Evolutionary conservation across 2,797 vertebrate species (phyloP).

Genomic region (Hypotaenidia okinawae): DNA sequence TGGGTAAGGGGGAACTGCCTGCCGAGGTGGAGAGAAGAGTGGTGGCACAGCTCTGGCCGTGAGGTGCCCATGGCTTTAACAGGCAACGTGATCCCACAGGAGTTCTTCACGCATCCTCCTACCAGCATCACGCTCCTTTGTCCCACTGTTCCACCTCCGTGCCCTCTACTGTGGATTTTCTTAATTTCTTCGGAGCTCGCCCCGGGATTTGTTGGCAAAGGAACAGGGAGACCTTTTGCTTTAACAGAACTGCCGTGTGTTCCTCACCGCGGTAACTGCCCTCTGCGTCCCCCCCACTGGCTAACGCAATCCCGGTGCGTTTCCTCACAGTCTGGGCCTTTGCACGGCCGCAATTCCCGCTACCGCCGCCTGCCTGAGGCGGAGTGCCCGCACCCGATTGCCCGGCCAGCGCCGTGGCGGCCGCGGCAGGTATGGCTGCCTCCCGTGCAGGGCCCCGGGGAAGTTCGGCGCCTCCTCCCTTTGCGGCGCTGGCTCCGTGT

Average conservation of each 20-base stretch:
- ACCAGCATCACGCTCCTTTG: rapidly evolving
- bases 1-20: rapidly evolving
- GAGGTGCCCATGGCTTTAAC: rapidly evolving
- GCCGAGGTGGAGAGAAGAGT: rapidly evolving
- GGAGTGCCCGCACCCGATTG: no score
- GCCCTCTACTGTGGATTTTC: rapidly evolving
- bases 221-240: rapidly evolving
- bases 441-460: background rate
- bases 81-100: rapidly evolving
- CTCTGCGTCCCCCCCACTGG: no score
- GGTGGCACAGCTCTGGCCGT: rapidly evolving
- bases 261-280: no score
- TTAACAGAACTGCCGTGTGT: rapidly evolving
- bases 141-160: rapidly evolving
- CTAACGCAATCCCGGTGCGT: rapidly evolving
- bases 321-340: rapidly evolving
- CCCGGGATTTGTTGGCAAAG: background rate
- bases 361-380: background rate
- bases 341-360: rapidly evolving
- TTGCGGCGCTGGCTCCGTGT: no score
- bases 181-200: rapidly evolving
- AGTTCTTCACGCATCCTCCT: rapidly evolving
- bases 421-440: background rate
- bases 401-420: background rate
- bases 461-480: no score